Base-by-base conservation (phyloP, 2,113 vertebrate genomes). In the Sceloporus undulatus region DNA sequence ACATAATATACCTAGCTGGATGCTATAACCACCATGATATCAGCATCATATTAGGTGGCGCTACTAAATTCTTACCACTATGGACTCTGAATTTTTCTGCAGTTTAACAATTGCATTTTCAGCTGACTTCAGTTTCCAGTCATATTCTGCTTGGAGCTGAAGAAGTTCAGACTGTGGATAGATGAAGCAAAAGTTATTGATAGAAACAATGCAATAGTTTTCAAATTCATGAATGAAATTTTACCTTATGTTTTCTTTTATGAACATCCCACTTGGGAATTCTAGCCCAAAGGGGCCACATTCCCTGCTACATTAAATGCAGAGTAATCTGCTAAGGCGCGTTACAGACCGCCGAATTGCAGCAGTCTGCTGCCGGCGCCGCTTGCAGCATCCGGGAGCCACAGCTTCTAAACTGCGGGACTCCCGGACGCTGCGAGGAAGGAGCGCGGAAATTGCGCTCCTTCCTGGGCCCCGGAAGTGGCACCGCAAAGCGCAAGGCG, bases 101-200 rank as follows among this genome's bases (percentile, higher is more conserved):
- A 98, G 96, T 86, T 97, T 98, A 92, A 94, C 91, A 70, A 98
- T 97, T 92, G 97, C 96, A 0, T 97, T 97, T 91, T 98, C 97
- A 5, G 97, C 97, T 2, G 96, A 93, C 0, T 93, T 96, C 75
- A 95, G 83, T 62, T 97, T 98, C 94, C 95, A 96, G 71, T 95
- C 81, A 73, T 97, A 96, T 65, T 97, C 96, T 0, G 75, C 38
- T 89, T 95, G 92, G 59, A 96, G 97, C 38, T 95, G 90, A 82
- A 76, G 93, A 82, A 98, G 96, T 85, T 98, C 97, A 27, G 85
- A 94, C 98, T 98, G 89, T 23, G 74, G 85, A 93, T 8, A 75
- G n/a, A 75, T 59, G 85, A 88, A 42, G 59, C 62, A 29, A 19
- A 2, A 23, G 4, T 62, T 68, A 48, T 48, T 52, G 9, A 75